A percentile compares a stretch with the other conserved stretches of the same genome.
Conservation (phyloP, 2,797 vertebrate species). For the Sebastes itinus region DNA sequence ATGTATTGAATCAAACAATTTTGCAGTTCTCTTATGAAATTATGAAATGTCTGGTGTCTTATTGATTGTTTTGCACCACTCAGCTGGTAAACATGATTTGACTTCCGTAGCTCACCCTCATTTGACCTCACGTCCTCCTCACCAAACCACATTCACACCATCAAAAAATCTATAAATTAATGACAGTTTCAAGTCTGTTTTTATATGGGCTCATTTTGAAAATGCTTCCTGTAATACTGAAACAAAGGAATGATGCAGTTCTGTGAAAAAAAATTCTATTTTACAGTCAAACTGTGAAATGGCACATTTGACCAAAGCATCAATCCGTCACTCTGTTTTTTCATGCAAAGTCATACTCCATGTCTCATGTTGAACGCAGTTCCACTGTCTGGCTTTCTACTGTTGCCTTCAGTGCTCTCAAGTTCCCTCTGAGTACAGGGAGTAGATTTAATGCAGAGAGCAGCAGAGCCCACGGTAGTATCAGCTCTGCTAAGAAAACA, state of each 20-base stretch:
- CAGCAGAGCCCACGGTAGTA: not conserved
- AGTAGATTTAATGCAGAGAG: conserved; percentile 3
- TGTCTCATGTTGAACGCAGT: not conserved
- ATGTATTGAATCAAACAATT: not conserved
- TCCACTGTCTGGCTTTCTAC: not conserved
- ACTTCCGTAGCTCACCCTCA: not conserved
- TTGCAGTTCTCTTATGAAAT: not conserved
- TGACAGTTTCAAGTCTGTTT: not conserved
- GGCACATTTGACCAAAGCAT: not conserved
- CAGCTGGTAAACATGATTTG: not conserved
- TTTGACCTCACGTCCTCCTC: conserved; percentile 7
- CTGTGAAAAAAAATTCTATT: not conserved
- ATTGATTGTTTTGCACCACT: not conserved
- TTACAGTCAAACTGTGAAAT: not conserved
- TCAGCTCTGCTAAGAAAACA: conserved; percentile 22
- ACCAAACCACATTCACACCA: not conserved
- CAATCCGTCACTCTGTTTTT: not conserved
- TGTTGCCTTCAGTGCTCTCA: conserved; percentile 13
- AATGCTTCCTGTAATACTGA: not conserved
- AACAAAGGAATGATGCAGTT: not conserved
- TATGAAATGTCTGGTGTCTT: not conserved
- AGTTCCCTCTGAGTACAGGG: not conserved
- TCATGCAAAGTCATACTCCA: not conserved
- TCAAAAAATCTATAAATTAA: conserved; percentile 10
- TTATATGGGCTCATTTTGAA: not conserved